phyloP scores from a whole-genome alignment of 2,797 vertebrate species.

The Aldrovandia affinis region DNA sequence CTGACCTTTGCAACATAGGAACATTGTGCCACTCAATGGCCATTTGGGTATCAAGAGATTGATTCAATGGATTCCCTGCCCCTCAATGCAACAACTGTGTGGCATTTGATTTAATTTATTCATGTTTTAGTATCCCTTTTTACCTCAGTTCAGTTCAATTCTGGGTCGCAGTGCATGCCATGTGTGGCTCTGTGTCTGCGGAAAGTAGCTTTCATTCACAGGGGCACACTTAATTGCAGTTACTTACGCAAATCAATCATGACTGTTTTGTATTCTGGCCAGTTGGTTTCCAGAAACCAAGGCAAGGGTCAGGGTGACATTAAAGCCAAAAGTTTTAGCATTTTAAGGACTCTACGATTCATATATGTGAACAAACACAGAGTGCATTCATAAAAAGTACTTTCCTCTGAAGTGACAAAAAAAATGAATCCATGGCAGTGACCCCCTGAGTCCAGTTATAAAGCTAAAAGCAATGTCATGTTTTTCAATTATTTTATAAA shows the following conservation, averaged over 20 bases:
- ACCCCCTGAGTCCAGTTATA: background rate
- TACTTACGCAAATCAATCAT: constrained; percentile 71
- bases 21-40: background rate
- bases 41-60: background rate
- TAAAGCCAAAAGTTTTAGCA: constrained; percentile 64
- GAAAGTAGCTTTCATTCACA: constrained; percentile 40
- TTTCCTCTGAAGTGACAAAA: constrained; percentile 39
- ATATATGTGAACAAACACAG: constrained; percentile 38
- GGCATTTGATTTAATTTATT: constrained; percentile 10
- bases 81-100: background rate
- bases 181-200: constrained; percentile 33
- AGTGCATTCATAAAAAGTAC: constrained; percentile 36
- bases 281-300: constrained; percentile 45
- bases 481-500: too few relatives aligned
- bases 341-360: constrained; percentile 74
- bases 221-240: constrained; percentile 69
- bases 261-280: constrained; percentile 65
- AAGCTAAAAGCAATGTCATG: too few relatives aligned
- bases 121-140: background rate
- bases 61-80: background rate
- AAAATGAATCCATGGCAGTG: background rate
- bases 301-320: constrained; percentile 67
- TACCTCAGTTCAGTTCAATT: background rate
- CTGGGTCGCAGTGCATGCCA: constrained; percentile 38
- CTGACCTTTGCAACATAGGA: constrained; percentile 41